Percentiles rank a stretch among this genome's conserved stretches.
Evolutionary conservation across 2,797 vertebrate genomes (phyloP).

Genomic region (Platyrinchus mystaceus): DNA sequence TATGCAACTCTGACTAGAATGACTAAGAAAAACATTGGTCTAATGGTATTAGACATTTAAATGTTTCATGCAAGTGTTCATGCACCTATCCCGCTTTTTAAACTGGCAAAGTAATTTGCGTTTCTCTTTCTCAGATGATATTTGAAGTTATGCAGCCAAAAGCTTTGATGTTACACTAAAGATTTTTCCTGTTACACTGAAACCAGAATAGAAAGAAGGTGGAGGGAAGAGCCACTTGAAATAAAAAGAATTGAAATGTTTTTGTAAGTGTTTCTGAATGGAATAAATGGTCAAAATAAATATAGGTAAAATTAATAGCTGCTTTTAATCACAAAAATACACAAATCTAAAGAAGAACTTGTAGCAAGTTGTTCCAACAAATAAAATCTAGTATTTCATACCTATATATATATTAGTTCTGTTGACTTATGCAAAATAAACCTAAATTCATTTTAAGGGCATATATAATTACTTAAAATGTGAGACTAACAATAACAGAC

Average conservation of each 20-base stretch:
- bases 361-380: background rate
- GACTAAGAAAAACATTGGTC: background rate
- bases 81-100: background rate
- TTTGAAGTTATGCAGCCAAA: background rate
- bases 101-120: background rate
- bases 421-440: background rate
- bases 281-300: background rate
- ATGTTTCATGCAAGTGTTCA: background rate
- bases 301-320: background rate
- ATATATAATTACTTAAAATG: background rate
- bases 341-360: background rate
- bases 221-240: background rate
- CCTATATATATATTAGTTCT: background rate
- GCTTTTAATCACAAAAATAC: background rate
- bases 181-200: background rate
- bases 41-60: background rate
- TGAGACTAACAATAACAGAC: background rate
- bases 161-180: background rate
- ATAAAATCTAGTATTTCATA: background rate
- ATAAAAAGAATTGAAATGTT: background rate
- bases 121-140: background rate
- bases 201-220: background rate
- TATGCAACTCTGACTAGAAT: background rate
- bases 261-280: background rate
- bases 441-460: background rate